Evolutionary conservation across 2,888 invertebrate genomes (phyloP), one percentile per base, ranked within the genome.

Genomic region (Priapulus caudatus): DNA sequence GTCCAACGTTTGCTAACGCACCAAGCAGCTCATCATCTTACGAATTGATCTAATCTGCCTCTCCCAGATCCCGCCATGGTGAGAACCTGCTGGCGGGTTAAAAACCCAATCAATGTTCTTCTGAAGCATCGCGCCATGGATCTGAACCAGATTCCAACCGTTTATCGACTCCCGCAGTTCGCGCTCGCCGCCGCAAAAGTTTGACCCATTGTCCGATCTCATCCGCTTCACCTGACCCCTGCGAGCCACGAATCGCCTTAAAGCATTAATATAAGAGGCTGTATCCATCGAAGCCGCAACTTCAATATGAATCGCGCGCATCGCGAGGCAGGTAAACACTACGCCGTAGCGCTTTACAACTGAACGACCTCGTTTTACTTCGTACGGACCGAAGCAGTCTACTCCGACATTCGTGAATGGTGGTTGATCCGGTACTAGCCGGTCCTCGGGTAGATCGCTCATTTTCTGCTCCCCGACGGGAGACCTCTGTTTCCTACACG

Each of bases 41-140:
- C 57, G 23, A 1, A 52, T 49, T 16, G 50, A 47, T 33, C 58
- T 20, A 22, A 58, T 58, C 18, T 52, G 33, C 23, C 59, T 24
- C 51, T 59, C 57, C 55, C 56, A 59, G 4, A 57, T 46, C 18
- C 59, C 57, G n/a, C n/a, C n/a, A n/a, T n/a, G n/a, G n/a, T n/a
- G n/a, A n/a, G n/a, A n/a, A n/a, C n/a, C n/a, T n/a, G 48, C n/a
- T 18, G 59, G 58, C 4, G 54, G 57, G 23, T 58, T 59, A 23
- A 56, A 58, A 19, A 51, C 43, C 55, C 56, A 60, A 5, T 44
- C 20, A 19, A 60, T 54, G 16, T 23, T 24, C 10, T 51, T 52
- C 21, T 56, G 51, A 15, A 46, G 2, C 24, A 57, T 23, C 24
- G 45, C 23, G 5, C 55, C 22, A 5, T 23, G 15, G 20, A 58